These are phyloP conservation scores for Erpobdella octoculata DNA, from an alignment of 2,888 invertebrate genomes.

Conservation along the genomic window DNA sequence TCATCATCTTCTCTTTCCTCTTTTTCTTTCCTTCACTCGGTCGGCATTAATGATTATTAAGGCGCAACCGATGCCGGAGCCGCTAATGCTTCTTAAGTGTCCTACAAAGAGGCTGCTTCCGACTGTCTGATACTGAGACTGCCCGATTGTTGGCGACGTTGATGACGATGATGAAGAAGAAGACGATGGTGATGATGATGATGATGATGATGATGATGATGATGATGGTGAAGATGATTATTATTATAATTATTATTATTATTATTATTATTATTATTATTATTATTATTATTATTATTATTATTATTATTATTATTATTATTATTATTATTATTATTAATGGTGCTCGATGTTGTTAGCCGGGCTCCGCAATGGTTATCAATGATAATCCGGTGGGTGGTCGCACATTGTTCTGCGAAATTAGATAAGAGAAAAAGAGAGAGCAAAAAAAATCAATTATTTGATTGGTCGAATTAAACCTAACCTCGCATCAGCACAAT, in stretches of 20 bases:
- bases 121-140: neutral
- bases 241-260: constrained; percentile 3
- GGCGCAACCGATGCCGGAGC: too few relatives aligned
- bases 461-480: too few relatives aligned
- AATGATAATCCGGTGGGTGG: too few relatives aligned
- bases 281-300: constrained; percentile 3
- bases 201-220: constrained; percentile 5
- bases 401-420: too few relatives aligned
- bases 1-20: too few relatives aligned
- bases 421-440: too few relatives aligned
- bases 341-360: neutral
- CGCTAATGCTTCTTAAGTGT: too few relatives aligned
- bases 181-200: neutral
- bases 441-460: too few relatives aligned
- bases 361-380: too few relatives aligned
- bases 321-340: neutral
- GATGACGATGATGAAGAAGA: neutral
- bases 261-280: neutral
- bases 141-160: neutral
- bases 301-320: constrained; percentile 7
- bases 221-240: neutral
- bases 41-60: neutral
- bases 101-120: neutral
- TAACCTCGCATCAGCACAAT: too few relatives aligned
- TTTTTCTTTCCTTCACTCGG: too few relatives aligned